phyloP scores from a whole-genome alignment of 1,140 invertebrate genomes.

The Bombus haemorrhoidalis region DNA sequence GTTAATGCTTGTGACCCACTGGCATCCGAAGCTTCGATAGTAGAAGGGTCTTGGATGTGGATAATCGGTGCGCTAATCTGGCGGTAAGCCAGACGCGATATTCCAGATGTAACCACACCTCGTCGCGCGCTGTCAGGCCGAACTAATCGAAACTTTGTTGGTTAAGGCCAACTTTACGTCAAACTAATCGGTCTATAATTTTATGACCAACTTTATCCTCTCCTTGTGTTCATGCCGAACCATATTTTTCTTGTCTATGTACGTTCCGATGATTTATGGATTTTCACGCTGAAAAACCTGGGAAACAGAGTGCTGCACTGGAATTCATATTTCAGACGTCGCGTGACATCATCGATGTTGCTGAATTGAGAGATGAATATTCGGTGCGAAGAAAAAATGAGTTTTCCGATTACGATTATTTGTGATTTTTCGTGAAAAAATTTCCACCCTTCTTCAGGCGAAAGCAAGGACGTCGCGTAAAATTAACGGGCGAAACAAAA shows the following conservation, averaged over 20 bases:
- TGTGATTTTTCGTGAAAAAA: too few relatives aligned
- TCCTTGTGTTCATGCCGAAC: not conserved
- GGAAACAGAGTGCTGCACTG: too few relatives aligned
- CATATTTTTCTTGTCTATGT: conserved; percentile 2
- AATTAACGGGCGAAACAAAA: conserved; percentile 29
- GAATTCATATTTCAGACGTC: conserved; percentile 23
- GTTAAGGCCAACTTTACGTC: conserved; percentile 21
- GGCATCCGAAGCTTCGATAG: conserved; percentile 43
- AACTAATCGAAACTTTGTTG: conserved; percentile 38
- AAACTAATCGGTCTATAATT: conserved; percentile 35
- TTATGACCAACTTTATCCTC: not conserved
- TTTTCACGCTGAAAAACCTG: not conserved
- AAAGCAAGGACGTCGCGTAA: not conserved
- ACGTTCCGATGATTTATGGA: conserved; percentile 11
- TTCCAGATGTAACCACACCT: conserved; percentile 43
- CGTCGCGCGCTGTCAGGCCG: conserved; percentile 2
- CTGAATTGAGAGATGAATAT: not conserved
- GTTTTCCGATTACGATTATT: not conserved
- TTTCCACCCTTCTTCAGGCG: too few relatives aligned
- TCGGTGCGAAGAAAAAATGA: not conserved
- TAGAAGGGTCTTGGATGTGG: conserved; percentile 46
- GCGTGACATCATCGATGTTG: not conserved
- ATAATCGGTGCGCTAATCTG: conserved; percentile 65
- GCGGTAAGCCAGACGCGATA: conserved; percentile 60
- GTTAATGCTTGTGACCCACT: conserved; percentile 11